Evolutionary conservation across 2,888 invertebrate genomes (phyloP).

Genomic region (Pristionchus japonicus): DNA sequence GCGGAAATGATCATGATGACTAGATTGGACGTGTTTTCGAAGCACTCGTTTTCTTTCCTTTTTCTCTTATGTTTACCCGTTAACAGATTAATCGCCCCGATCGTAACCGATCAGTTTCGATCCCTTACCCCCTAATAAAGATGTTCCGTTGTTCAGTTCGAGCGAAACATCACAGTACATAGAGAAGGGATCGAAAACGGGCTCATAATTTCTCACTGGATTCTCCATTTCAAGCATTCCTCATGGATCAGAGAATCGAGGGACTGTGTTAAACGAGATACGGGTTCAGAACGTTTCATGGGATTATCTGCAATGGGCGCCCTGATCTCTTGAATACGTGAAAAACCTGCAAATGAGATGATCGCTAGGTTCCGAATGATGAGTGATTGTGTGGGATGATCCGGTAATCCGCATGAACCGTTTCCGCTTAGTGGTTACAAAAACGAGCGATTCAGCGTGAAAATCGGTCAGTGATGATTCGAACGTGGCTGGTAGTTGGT

Average conservation of each 20-base stretch:
- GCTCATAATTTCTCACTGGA: too few species aligned
- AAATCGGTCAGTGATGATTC: neutral
- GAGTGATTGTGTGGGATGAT: neutral
- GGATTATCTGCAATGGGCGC: neutral
- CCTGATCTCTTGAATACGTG: neutral
- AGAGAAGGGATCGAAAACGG: too few species aligned
- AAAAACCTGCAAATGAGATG: neutral
- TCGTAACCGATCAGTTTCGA: neutral
- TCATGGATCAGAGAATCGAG: too few species aligned
- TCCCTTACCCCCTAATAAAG: neutral
- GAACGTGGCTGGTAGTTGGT: neutral
- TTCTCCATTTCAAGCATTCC: too few species aligned
- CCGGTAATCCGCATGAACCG: neutral
- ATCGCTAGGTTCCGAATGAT: neutral
- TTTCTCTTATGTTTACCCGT: too few species aligned
- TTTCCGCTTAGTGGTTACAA: neutral
- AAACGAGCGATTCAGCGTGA: neutral
- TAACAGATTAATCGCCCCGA: too few species aligned
- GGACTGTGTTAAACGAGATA: neutral
- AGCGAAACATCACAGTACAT: neutral
- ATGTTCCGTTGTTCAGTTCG: neutral
- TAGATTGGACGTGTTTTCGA: too few species aligned
- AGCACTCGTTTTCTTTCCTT: too few species aligned
- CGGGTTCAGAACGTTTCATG: neutral
- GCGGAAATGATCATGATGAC: conserved; percentile 5